Evolutionary conservation across 2,888 invertebrate species (phyloP), one percentile per base, ranked within the genome.

Genomic region (Myopa testacea): DNA sequence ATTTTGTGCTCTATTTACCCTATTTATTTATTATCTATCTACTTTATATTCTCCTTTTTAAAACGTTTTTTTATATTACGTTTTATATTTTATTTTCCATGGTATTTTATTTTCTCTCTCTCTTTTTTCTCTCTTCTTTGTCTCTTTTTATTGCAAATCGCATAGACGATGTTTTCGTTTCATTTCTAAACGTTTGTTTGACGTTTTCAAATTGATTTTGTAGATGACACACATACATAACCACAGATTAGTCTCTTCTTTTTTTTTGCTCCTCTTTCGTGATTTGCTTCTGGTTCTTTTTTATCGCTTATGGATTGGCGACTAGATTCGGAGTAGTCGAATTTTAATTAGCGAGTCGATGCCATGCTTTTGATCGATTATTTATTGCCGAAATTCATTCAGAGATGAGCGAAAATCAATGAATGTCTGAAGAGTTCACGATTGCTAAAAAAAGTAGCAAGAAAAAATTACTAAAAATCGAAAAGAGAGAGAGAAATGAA

Each of bases 371-470:
- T 75, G 58, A 75, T 75, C 60, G 58, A 75, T 75, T 75, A 75
- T 75, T 68, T 38, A 65, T 14, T 38, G 19, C n/a, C 19, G 14
- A 26, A 34, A 68, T 38, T 34, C 60, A 69, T 37, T 75, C 75
- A 60, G 58, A 34, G 63, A 50, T 65, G 50, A 65, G 45, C 38
- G 40, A 71, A 71, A 76, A 65, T 71, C 76, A 76, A 71, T 76
- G 76, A 70, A 76, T 76, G 76, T 76, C 76, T 76, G 76, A 76
- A 63, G 71, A 55, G 76, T 19, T 76, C 14, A 38, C 37, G 37
- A 55, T 75, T 52, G 34, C n/a, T 19, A 16, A 7, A 65, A 14
- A 65, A 38, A 38, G 3, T 37, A 19, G 3, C 4, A 8, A 4
- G 14, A 38, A 65, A 38, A 65, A 65, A 65, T 37, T 34, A 65